Base-by-base conservation (phyloP, 2,797 vertebrate species). In the Sphenopsis melanotis region DNA sequence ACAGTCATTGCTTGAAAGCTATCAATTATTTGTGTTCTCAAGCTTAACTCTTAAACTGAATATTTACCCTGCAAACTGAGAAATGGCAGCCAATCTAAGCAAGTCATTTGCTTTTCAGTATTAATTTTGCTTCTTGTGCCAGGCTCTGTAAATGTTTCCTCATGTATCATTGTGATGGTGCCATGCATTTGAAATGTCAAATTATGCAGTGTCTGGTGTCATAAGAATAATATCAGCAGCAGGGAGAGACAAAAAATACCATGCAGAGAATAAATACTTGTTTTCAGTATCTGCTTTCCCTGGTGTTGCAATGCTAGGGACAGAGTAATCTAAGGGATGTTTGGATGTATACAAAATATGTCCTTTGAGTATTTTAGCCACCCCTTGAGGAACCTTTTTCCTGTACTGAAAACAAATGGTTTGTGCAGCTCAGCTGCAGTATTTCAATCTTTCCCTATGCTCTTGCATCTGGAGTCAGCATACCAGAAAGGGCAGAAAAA, bases 121-220 rank as follows among this genome's bases (percentile, higher is more conserved):
- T 90, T 94, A 95, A 81, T 92, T 83, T 84, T 3, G 1, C 42
- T 94, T 93, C 79, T 91, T 81, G 50, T 93, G 89, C 79, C 83
- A 90, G 37, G 49, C 23, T 93, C 47, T 93, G 79, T 71, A 93
- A 97, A 90, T 93, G 49, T 87, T 93, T 89, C 84, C 80, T 90
- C 91, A 66, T 92, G 83, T 47, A 86, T 94, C 95, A 93, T 81
- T 93, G 84, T 95, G 94, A 96, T 0, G 1, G 69, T 93, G 76
- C 87, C 87, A 90, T 91, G 69, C 72, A 81, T 95, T 91, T 95
- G 76, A 91, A 95, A 91, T 96, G 89, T 94, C 89, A 86, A 81
- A 86, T 93, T 87, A 91, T 94, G 76, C 84, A 59, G 69, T 71
- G 55, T 81, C 76, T 92, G 34, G 50, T 92, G 77, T 95, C 84